phyloP scores from a whole-genome alignment of 1,140 invertebrate species.

The Caerostris extrusa region DNA sequence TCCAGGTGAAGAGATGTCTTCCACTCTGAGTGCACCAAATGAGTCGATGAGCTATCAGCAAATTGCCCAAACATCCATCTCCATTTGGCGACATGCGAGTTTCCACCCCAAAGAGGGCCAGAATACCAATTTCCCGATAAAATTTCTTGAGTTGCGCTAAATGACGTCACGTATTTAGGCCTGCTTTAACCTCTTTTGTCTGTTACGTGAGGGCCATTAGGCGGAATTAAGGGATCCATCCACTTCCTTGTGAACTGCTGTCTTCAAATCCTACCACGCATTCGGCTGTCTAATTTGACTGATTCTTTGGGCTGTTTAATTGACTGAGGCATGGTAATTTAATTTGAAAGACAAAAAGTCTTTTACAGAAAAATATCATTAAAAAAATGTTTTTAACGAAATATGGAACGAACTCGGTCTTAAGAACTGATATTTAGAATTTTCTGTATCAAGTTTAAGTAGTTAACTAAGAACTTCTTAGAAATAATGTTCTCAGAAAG shows the following conservation, averaged over 20 bases:
- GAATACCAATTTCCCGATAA: slow-evolving; percentile 59
- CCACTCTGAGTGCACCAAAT: slow-evolving; percentile 8
- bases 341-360: too few species aligned
- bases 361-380: too few species aligned
- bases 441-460: too few species aligned
- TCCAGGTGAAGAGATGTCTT: background rate
- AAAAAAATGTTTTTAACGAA: too few species aligned
- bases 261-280: background rate
- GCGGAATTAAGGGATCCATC: slow-evolving; percentile 23
- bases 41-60: slow-evolving; percentile 49
- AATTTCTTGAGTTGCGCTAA: slow-evolving; percentile 27
- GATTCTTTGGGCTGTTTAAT: too few species aligned
- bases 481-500: too few species aligned
- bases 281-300: background rate
- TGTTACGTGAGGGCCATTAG: slow-evolving; percentile 55
- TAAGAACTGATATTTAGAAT: too few species aligned
- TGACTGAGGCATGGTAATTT: too few species aligned
- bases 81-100: slow-evolving; percentile 51
- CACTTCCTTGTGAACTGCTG: background rate
- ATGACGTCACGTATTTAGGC: slow-evolving; percentile 54
- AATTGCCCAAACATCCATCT: slow-evolving; percentile 62
- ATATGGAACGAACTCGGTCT: too few species aligned
- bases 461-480: too few species aligned
- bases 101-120: background rate
- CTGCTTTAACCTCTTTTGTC: slow-evolving; percentile 49